Evolutionary conservation across 2,888 invertebrate genomes (phyloP).

Genomic region (Ichneumoninae sp.): DNA sequence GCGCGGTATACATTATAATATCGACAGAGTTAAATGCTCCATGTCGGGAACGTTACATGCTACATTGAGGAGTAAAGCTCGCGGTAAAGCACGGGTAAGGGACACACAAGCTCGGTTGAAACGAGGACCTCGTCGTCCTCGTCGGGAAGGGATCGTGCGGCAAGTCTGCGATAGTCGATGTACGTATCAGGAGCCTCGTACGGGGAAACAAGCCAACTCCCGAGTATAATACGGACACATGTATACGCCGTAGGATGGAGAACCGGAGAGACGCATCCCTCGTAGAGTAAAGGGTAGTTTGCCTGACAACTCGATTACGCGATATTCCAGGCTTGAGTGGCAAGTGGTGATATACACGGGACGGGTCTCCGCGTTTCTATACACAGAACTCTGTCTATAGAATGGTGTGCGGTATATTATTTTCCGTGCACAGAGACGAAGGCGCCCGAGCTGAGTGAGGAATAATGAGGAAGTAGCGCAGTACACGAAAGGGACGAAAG

Average conservation of each 20-base stretch:
- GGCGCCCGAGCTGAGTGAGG: slow-evolving; percentile 38
- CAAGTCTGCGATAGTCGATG: slow-evolving; percentile 35
- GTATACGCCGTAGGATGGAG: slow-evolving; percentile 66
- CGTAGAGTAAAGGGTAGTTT: slow-evolving; percentile 79
- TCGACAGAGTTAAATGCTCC: slow-evolving; percentile 1
- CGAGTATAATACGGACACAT: slow-evolving; percentile 35
- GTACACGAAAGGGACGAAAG: slow-evolving; percentile 13
- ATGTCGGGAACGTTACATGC: background rate
- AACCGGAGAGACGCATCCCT: slow-evolving; percentile 65
- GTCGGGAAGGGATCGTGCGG: slow-evolving; percentile 20
- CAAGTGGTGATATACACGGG: slow-evolving; percentile 76
- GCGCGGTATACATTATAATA: background rate
- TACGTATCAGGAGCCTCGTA: slow-evolving; percentile 44
- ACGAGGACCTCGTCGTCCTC: slow-evolving; percentile 16
- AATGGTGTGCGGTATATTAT: slow-evolving; percentile 32
- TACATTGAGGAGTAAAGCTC: slow-evolving; percentile 22
- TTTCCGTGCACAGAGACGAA: slow-evolving; percentile 31
- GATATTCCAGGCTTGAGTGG: slow-evolving; percentile 78
- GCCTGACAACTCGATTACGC: slow-evolving; percentile 81
- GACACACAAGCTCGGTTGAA: slow-evolving; percentile 22
- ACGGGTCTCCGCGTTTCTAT: slow-evolving; percentile 39
- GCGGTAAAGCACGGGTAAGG: slow-evolving; percentile 17
- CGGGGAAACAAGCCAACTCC: slow-evolving; percentile 33
- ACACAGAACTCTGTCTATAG: slow-evolving; percentile 40
- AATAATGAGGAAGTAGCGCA: slow-evolving; percentile 61